Evolutionary conservation across 2,797 vertebrate genomes (phyloP).

Genomic region (Diglossa cyanea): DNA sequence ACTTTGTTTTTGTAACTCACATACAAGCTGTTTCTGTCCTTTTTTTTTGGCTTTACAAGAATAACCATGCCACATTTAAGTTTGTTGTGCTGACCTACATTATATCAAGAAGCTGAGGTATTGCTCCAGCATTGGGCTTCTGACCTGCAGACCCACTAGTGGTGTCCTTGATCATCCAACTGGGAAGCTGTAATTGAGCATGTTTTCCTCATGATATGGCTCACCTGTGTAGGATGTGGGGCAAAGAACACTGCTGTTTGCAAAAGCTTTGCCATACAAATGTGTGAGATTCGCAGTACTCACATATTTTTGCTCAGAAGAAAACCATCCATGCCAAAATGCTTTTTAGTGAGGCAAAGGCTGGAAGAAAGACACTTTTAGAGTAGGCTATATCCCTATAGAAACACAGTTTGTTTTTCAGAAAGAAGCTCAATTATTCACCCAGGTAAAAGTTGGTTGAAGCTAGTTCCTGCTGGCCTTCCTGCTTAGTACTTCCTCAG

Average conservation of each 20-base stretch:
- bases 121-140: background rate
- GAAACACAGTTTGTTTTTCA: background rate
- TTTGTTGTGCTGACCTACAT: background rate
- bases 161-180: background rate
- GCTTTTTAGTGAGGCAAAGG: background rate
- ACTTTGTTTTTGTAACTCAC: background rate
- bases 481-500: background rate
- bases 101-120: background rate
- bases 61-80: background rate
- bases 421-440: background rate
- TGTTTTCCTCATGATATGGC: background rate
- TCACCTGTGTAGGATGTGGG: background rate
- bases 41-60: background rate
- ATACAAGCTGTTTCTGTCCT: background rate
- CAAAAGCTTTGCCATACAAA: background rate
- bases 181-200: background rate
- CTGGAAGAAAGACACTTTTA: background rate
- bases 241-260: background rate
- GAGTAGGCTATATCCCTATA: background rate
- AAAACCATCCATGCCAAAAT: background rate
- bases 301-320: background rate
- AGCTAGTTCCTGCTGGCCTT: background rate
- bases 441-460: background rate
- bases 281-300: background rate
- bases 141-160: background rate